These are phyloP conservation scores for Fratercula arctica DNA, from an alignment of 2,797 vertebrate genomes.

Conservation along the genomic window DNA sequence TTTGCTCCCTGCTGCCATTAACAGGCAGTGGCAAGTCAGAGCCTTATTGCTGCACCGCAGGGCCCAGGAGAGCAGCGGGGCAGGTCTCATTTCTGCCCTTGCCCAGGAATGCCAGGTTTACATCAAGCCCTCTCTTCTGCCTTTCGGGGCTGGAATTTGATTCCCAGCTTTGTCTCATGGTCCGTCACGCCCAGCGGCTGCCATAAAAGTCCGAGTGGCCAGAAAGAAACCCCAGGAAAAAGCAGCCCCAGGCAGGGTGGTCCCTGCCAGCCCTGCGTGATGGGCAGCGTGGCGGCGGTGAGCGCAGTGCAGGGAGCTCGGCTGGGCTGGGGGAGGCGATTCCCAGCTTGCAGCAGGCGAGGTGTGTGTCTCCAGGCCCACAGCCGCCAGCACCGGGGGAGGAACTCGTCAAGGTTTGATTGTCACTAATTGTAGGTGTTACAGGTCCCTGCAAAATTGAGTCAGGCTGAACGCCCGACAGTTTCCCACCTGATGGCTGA, in stretches of 20 bases:
- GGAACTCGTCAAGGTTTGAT: not conserved
- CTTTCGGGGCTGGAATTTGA: not conserved
- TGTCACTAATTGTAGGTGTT: not conserved
- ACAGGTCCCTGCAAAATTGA: not conserved
- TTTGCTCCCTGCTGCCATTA: not conserved
- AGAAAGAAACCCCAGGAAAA: not conserved
- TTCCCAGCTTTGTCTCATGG: not conserved
- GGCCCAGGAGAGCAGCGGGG: not conserved
- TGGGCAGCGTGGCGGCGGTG: accelerated
- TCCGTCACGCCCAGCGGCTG: not conserved
- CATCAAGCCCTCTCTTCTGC: not conserved
- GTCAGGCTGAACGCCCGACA: accelerated
- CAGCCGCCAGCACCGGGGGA: not conserved
- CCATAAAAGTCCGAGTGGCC: too few species aligned
- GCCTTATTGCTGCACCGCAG: not conserved
- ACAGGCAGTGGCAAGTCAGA: accelerated
- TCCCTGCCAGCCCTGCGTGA: accelerated
- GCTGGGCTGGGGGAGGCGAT: not conserved
- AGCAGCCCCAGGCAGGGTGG: not conserved
- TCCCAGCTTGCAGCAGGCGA: not conserved
- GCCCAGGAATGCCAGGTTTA: not conserved
- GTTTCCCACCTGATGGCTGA: not conserved
- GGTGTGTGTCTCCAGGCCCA: not conserved
- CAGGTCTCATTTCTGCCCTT: accelerated
- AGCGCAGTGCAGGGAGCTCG: accelerated